phyloP scores from a whole-genome alignment of 2,888 invertebrate genomes.

The Eupithecia subfuscata region DNA sequence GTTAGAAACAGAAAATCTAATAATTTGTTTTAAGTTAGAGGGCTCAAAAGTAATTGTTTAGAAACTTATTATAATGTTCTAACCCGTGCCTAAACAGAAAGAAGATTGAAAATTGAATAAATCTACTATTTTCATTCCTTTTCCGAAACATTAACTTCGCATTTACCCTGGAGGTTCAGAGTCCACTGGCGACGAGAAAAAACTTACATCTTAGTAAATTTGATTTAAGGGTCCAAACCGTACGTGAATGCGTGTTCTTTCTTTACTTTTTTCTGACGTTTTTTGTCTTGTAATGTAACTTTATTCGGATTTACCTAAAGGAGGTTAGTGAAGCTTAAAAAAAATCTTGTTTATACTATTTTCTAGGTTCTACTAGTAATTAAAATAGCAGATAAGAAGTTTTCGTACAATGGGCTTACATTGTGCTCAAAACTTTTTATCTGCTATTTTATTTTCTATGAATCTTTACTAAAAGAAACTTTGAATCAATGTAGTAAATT shows the following conservation, averaged over 20 bases:
- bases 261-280: slow-evolving; percentile 31
- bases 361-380: too few species aligned
- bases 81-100: neutral
- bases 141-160: slow-evolving; percentile 50
- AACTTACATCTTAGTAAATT: slow-evolving; percentile 51
- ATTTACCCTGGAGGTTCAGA: slow-evolving; percentile 44
- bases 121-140: slow-evolving; percentile 41
- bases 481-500: too few species aligned
- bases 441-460: too few species aligned
- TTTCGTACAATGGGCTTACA: too few species aligned
- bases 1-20: neutral
- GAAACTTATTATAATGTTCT: neutral
- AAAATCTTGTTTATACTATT: too few species aligned
- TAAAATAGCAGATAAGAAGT: too few species aligned
- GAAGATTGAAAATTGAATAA: slow-evolving; percentile 31
- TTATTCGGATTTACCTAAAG: neutral
- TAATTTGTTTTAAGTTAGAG: neutral
- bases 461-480: too few species aligned
- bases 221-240: slow-evolving; percentile 50
- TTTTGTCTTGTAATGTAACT: neutral
- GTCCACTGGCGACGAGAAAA: slow-evolving; percentile 45
- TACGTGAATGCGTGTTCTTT: slow-evolving; percentile 44
- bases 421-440: too few species aligned
- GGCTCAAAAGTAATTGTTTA: neutral
- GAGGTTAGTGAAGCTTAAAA: too few species aligned